Conservation (phyloP, 2,797 vertebrate genomes). For the Xiphophorus birchmanni region DNA sequence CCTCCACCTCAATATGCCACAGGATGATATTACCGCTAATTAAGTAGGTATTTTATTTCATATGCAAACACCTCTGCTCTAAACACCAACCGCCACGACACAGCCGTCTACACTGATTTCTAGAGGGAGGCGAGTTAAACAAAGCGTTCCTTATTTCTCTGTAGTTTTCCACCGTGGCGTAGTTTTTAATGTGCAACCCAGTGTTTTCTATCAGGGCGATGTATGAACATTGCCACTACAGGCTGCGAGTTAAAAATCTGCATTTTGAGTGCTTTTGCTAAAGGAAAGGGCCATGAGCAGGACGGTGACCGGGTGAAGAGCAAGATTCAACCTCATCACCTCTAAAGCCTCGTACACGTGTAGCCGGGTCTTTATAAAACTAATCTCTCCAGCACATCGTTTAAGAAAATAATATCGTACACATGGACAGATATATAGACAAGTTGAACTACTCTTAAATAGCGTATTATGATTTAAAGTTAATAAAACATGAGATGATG, state of each 20-base stretch:
- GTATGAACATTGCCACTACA: conserved; percentile 48
- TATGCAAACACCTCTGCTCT: conserved; percentile 57
- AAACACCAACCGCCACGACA: conserved; percentile 29
- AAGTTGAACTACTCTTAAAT: too few species aligned
- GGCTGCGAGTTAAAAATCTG: conserved; percentile 13
- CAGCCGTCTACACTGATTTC: conserved; percentile 39
- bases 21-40: conserved; percentile 77
- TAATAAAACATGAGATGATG: too few species aligned
- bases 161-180: conserved; percentile 35
- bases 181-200: conserved; percentile 30
- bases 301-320: conserved; percentile 26
- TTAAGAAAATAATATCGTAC: too few species aligned
- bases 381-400: too few species aligned
- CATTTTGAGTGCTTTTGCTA: conserved; percentile 56
- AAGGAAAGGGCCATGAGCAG: conserved; percentile 47
- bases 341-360: too few species aligned
- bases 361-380: too few species aligned
- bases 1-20: conserved; percentile 63
- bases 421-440: too few species aligned
- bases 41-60: conserved; percentile 74
- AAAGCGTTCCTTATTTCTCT: conserved; percentile 40
- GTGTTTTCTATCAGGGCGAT: conserved; percentile 29
- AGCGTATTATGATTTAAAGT: too few species aligned
- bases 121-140: conserved; percentile 47
- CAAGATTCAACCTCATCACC: conserved; percentile 39